These are phyloP conservation scores for Rhagoletis pomonella DNA, from an alignment of 1,140 invertebrate species.

Conservation along the genomic window DNA sequence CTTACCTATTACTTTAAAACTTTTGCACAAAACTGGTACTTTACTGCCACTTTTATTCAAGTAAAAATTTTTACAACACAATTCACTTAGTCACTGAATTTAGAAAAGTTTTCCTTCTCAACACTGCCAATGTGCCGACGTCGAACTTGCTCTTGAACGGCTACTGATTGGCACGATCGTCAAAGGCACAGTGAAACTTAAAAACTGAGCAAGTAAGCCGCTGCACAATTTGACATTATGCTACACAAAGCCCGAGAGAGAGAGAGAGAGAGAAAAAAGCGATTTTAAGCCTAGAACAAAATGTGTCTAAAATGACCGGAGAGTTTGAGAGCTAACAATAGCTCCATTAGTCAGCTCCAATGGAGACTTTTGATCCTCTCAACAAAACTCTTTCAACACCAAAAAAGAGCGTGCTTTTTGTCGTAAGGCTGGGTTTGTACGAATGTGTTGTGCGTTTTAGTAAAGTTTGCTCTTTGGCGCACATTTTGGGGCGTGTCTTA, in stretches of 20 bases:
- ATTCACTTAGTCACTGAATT: neutral
- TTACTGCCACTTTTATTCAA: neutral
- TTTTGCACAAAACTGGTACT: too few relatives aligned
- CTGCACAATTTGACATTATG: neutral
- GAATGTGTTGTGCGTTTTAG: slow-evolving; percentile 3
- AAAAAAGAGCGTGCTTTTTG: neutral
- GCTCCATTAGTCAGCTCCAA: too few relatives aligned
- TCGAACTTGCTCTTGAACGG: slow-evolving; percentile 9
- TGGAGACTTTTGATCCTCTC: neutral
- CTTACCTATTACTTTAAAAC: too few relatives aligned
- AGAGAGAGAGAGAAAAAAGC: neutral
- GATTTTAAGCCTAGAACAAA: neutral
- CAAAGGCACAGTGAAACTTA: slow-evolving; percentile 41
- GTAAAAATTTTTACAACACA: neutral
- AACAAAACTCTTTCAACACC: neutral
- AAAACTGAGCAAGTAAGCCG: neutral
- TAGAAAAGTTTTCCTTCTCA: slow-evolving; percentile 4
- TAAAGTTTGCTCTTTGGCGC: neutral
- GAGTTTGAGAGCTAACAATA: neutral
- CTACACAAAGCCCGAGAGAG: neutral
- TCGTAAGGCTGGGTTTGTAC: slow-evolving; percentile 2
- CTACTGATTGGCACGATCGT: slow-evolving; percentile 49
- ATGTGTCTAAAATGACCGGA: neutral
- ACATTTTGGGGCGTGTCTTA: slow-evolving; percentile 37
- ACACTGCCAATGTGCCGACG: slow-evolving; percentile 33